Evolutionary conservation across 2,113 vertebrate species (phyloP).

Genomic region (Hydropotes inermis): DNA sequence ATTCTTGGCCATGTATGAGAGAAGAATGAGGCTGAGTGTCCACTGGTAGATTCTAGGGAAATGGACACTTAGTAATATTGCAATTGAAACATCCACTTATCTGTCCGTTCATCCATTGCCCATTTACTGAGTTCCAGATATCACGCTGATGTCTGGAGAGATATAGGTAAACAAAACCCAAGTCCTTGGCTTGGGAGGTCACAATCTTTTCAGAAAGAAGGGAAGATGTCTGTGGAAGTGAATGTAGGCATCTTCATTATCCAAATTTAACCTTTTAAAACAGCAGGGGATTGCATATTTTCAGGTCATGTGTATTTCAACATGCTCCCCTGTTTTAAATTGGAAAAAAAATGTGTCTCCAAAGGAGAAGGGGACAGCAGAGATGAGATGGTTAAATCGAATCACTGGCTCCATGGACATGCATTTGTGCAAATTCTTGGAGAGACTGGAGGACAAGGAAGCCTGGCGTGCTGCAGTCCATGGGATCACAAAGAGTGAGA

Average conservation of each 20-base stretch:
- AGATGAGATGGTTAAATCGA: background rate
- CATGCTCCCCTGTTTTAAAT: background rate
- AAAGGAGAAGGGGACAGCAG: background rate
- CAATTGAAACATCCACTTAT: background rate
- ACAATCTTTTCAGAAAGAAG: background rate
- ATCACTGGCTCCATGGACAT: background rate
- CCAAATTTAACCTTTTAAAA: background rate
- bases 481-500: background rate
- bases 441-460: background rate
- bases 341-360: background rate
- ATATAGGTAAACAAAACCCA: background rate
- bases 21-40: background rate
- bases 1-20: background rate
- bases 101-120: background rate
- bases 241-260: background rate
- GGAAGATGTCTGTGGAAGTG: background rate
- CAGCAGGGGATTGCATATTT: background rate
- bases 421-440: background rate
- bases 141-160: background rate
- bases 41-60: background rate
- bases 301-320: background rate
- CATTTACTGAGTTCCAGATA: background rate
- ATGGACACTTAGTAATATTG: background rate
- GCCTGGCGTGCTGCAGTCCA: background rate
- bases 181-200: background rate